Conservation (phyloP, 2,113 vertebrate genomes). For the Heteronetta atricapilla region DNA sequence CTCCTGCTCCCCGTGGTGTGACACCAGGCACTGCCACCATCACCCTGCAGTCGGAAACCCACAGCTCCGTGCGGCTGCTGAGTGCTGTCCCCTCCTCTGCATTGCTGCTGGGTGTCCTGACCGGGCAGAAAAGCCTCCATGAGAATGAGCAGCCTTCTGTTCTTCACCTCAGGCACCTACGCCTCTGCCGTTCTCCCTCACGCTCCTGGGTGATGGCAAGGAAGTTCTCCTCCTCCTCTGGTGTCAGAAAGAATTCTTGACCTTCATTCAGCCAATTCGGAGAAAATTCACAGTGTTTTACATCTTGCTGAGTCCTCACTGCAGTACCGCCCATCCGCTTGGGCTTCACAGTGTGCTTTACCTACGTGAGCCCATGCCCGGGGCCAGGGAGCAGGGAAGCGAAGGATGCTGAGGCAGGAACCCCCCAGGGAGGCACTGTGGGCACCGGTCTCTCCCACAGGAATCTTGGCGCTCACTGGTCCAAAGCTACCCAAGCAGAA, state of each 20-base stretch:
- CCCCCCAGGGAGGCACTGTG: accelerated
- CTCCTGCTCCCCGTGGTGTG: too few species aligned
- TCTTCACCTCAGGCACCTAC: accelerated
- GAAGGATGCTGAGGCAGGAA: neutral
- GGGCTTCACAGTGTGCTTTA: neutral
- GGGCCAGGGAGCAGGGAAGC: accelerated
- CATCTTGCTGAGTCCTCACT: neutral
- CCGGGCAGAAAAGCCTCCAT: neutral
- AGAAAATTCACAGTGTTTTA: neutral
- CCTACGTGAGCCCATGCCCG: accelerated
- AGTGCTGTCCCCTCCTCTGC: neutral
- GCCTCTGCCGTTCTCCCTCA: neutral
- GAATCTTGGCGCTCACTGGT: neutral
- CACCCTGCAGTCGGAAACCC: accelerated
- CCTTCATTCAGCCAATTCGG: neutral
- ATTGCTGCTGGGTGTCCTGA: neutral
- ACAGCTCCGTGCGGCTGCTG: accelerated
- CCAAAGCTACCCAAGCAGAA: neutral
- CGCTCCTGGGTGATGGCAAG: accelerated
- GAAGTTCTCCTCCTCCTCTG: neutral
- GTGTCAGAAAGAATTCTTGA: neutral
- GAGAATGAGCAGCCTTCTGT: neutral
- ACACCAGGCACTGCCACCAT: too few species aligned
- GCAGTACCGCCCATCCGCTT: accelerated
- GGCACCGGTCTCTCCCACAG: neutral